Evolutionary conservation across 2,113 vertebrate species (phyloP).

Genomic region (Uropsilus gracilis): DNA sequence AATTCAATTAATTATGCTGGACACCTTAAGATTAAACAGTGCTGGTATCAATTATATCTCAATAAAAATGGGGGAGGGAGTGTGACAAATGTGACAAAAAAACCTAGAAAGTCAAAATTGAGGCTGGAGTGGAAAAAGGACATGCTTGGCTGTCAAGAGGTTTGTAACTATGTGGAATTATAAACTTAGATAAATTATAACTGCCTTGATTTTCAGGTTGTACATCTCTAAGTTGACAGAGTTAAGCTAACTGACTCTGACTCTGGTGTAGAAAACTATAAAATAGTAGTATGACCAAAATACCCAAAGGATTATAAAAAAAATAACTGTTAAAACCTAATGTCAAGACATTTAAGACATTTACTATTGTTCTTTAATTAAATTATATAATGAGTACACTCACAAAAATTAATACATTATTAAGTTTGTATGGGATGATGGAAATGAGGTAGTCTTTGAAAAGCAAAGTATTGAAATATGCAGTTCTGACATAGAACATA

Average conservation of each 20-base stretch:
- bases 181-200: not conserved
- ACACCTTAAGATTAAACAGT: not conserved
- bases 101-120: not conserved
- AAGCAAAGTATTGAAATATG: not conserved
- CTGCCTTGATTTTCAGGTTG: not conserved
- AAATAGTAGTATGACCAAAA: not conserved
- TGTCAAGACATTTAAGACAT: not conserved
- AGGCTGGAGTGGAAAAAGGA: not conserved
- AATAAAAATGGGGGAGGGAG: not conserved
- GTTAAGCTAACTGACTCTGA: not conserved
- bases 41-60: not conserved
- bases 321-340: not conserved
- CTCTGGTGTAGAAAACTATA: not conserved
- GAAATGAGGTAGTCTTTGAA: slow-evolving; percentile 22
- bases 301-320: not conserved
- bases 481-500: not conserved
- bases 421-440: not conserved
- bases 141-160: not conserved
- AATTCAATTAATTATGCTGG: not conserved
- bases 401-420: not conserved
- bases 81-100: not conserved
- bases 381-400: slow-evolving; percentile 5
- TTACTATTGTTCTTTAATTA: not conserved
- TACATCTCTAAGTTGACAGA: not conserved
- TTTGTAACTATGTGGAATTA: not conserved